Evolutionary conservation across 2,113 vertebrate species (phyloP), one percentile per base, ranked within the genome.

Genomic region (Athene cunicularia): DNA sequence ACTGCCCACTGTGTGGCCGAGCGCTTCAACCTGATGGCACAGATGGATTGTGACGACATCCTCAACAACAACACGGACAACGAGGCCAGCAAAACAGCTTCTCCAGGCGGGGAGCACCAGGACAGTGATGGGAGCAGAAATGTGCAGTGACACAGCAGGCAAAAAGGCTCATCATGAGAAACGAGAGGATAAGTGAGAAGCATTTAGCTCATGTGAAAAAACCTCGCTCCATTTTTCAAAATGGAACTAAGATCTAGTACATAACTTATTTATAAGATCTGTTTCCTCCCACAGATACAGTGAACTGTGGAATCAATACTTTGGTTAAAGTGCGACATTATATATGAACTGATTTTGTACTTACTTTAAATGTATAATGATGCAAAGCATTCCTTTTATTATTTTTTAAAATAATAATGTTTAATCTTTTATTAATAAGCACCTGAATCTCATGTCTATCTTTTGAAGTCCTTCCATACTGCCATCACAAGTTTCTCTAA

Each of bases 1-100:
- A 99, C 99, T 0, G 99, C 99, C 17, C 98, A 99, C 97, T 99
- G 99, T 3, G 99, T 99, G 95, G 99, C 99, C 6, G 99, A 99
- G 95, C 98, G 99, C 80, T 98, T 99, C 95, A 98, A 96, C 35
- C 94, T 96, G 76, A 97, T 99, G 96, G 98, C 97, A 28, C 97
- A 98, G 81, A 98, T 98, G 92, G 98, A 98, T 55, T 93, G 93
- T 4, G 93, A 98, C 1, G 97, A 98, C 92, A 96, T 96, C 63
- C 96, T 98, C 91, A 98, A 97, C 88, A 96, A 96, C 93, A 93
- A 97, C 95, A 95, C 6, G 0, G 92, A 95, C 67, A 83, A 83
- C 56, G 96, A 98, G 97, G 95, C 92, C 91, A 95, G 55, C 89
- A 98, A 98, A 88, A 95, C 96, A 53, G 96, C 83, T 58, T 41